Percentiles rank a stretch among this genome's conserved stretches.
Evolutionary conservation across 1,140 invertebrate genomes (phyloP).

Genomic region (Orchestia grillus): DNA sequence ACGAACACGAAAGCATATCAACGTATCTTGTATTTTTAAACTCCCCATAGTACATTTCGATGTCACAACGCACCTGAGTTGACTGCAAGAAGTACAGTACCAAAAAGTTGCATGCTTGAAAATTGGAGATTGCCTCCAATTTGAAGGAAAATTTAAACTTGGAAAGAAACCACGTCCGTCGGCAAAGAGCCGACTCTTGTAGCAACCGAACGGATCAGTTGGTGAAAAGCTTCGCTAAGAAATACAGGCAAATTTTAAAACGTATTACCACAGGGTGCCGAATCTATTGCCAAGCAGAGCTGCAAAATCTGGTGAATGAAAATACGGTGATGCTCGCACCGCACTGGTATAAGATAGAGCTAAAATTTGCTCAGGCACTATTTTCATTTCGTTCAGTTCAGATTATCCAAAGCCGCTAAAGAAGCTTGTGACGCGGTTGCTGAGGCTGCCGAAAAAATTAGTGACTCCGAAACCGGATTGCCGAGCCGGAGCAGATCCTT

Average conservation of each 20-base stretch:
- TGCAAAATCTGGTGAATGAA: not conserved
- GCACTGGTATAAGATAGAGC: not conserved
- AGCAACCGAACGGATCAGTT: not conserved
- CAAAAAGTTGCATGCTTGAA: not conserved
- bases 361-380: not conserved
- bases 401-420: conserved; percentile 23
- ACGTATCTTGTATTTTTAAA: not conserved
- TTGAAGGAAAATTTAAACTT: not conserved
- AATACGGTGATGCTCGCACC: not conserved
- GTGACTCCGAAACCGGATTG: not conserved
- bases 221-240: not conserved
- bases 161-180: too few species aligned
- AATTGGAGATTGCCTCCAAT: not conserved
- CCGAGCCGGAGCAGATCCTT: not conserved
- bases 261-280: not conserved
- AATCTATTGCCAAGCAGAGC: not conserved
- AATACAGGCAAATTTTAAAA: not conserved
- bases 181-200: too few species aligned
- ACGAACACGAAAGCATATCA: not conserved
- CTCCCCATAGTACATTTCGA: not conserved
- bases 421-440: conserved; percentile 27
- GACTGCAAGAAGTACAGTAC: not conserved
- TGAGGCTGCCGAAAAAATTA: not conserved
- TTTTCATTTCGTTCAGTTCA: not conserved
- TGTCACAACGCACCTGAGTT: not conserved